Evolutionary conservation across 2,113 vertebrate species (phyloP).

Genomic region (Coptodon rendalli): DNA sequence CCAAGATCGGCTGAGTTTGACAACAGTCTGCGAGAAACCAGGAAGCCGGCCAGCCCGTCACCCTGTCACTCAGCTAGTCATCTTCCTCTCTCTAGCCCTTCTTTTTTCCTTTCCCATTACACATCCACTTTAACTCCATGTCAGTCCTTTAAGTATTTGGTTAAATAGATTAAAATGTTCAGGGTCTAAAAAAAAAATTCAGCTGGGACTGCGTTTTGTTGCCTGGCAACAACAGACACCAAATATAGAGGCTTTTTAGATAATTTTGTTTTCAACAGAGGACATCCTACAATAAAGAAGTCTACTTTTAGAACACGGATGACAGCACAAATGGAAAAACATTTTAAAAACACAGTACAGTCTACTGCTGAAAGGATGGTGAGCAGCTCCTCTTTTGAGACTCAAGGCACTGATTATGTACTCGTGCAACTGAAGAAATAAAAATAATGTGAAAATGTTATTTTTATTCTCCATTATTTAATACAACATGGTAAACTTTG

Average conservation of each 20-base stretch:
- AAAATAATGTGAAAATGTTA: background rate
- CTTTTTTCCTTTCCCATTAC: background rate
- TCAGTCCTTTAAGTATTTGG: background rate
- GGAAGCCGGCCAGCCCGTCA: slow-evolving; percentile 4
- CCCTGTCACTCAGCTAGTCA: slow-evolving; percentile 2
- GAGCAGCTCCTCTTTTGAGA: background rate
- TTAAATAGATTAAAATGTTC: background rate
- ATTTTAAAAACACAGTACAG: background rate
- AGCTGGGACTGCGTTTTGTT: background rate
- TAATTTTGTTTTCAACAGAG: background rate
- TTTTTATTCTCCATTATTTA: background rate
- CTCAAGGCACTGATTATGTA: background rate
- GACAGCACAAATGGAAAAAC: background rate
- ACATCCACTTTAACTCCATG: background rate
- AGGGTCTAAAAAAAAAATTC: background rate
- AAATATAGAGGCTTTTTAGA: background rate
- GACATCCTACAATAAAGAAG: background rate
- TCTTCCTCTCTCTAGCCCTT: background rate
- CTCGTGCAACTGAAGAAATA: background rate
- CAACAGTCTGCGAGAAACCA: slow-evolving; percentile 48
- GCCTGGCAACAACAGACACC: background rate
- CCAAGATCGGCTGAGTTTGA: slow-evolving; percentile 56
- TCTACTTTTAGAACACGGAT: background rate
- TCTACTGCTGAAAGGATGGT: background rate
- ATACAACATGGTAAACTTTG: background rate